Conservation (phyloP, 1,140 invertebrate species). For the Drosophila miranda region DNA sequence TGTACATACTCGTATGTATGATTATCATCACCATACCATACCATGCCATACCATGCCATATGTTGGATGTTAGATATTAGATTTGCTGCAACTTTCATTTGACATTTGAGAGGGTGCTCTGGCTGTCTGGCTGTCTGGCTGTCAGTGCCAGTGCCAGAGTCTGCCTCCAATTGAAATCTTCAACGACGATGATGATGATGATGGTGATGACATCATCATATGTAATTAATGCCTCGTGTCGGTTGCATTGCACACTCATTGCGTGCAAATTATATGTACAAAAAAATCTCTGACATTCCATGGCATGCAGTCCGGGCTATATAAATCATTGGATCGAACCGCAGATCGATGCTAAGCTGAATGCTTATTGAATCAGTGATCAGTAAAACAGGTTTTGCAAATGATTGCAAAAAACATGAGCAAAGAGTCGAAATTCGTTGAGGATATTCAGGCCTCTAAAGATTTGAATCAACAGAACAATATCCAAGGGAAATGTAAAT, state of each 20-base stretch:
- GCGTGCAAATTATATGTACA: slow-evolving; percentile 51
- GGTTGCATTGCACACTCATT: slow-evolving; percentile 46
- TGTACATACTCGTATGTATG: slow-evolving; percentile 12
- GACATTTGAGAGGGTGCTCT: slow-evolving; percentile 51
- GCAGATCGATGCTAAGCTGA: slow-evolving; percentile 45
- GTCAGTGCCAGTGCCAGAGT: slow-evolving; percentile 4
- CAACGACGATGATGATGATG: slow-evolving; percentile 11
- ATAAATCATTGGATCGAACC: slow-evolving; percentile 36
- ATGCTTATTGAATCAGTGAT: slow-evolving; percentile 45
- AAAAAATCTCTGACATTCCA: slow-evolving; percentile 35
- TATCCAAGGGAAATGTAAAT: background rate
- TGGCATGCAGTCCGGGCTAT: slow-evolving; percentile 28
- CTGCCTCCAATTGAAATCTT: slow-evolving; percentile 55
- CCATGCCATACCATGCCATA: background rate
- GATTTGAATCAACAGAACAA: background rate
- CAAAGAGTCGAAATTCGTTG: slow-evolving; percentile 12
- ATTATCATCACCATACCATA: slow-evolving; percentile 4
- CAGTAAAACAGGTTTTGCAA: slow-evolving; percentile 24
- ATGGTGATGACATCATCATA: slow-evolving; percentile 47
- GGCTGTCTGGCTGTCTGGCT: background rate
- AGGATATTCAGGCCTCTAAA: too few species aligned
- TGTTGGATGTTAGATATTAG: slow-evolving; percentile 2
- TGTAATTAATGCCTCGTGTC: slow-evolving; percentile 66
- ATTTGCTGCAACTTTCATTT: slow-evolving; percentile 61
- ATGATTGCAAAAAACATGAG: background rate